phyloP scores from a whole-genome alignment of 2,888 invertebrate species.

The Melangyna quadrimaculata region DNA sequence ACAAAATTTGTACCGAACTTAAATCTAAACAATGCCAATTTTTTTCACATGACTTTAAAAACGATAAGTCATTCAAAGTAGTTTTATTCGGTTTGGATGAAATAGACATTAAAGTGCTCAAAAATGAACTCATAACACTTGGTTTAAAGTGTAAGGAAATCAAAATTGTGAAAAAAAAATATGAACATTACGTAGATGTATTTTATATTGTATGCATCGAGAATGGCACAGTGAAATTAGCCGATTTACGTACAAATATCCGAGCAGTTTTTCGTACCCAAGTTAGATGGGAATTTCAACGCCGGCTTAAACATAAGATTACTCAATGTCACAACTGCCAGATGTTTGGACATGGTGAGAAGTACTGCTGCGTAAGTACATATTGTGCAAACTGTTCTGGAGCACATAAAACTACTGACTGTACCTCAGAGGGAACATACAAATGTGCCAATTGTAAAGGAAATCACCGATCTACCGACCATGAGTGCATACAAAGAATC shows the following conservation, averaged over 20 bases:
- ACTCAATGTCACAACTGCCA: background rate
- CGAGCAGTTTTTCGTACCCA: background rate
- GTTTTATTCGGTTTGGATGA: background rate
- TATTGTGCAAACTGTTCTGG: background rate
- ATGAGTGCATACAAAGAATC: too few relatives aligned
- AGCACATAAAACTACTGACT: background rate
- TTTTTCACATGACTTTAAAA: background rate
- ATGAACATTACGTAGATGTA: too few relatives aligned
- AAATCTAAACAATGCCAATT: background rate
- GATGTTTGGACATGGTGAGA: background rate
- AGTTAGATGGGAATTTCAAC: background rate
- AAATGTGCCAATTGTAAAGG: background rate
- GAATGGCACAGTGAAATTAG: background rate
- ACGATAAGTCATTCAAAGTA: background rate
- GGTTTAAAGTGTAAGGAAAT: too few relatives aligned
- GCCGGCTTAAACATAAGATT: background rate
- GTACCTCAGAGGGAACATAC: background rate
- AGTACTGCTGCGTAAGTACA: background rate
- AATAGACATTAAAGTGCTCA: too few relatives aligned
- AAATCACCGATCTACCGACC: too few relatives aligned
- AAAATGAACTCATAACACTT: too few relatives aligned
- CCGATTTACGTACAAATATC: background rate
- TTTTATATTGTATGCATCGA: too few relatives aligned
- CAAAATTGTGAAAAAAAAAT: too few relatives aligned
- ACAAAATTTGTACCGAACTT: background rate